These are phyloP conservation scores for Peromyscus polionotus DNA, from an alignment of 2,113 vertebrate genomes.

Conservation along the genomic window DNA sequence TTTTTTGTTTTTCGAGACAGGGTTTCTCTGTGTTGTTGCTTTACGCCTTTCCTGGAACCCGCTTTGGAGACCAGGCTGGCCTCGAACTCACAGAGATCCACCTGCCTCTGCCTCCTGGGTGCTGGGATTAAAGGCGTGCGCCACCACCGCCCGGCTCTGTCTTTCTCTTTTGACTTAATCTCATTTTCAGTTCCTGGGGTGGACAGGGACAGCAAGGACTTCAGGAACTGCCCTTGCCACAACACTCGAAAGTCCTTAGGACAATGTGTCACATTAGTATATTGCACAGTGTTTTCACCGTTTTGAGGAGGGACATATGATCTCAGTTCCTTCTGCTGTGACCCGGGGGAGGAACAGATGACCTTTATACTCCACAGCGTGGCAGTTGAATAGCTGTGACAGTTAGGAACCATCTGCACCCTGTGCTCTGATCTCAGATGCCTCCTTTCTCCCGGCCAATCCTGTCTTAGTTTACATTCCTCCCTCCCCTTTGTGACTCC, in stretches of 20 bases:
- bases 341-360: not conserved
- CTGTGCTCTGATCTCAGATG: not conserved
- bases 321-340: constrained; percentile 7
- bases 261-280: not conserved
- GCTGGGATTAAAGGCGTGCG: too few species aligned
- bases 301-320: not conserved
- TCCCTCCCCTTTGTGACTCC: not conserved
- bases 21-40: too few species aligned
- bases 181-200: constrained; percentile 4
- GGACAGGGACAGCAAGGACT: not conserved
- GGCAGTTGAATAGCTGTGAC: constrained; percentile 1
- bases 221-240: not conserved
- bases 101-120: too few species aligned
- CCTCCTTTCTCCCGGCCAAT: not conserved
- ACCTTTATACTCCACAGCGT: not conserved
- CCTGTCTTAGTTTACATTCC: not conserved
- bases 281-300: not conserved
- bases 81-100: too few species aligned
- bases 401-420: not conserved
- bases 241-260: not conserved
- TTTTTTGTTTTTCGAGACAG: not conserved
- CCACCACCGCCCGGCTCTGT: too few species aligned
- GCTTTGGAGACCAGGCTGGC: too few species aligned
- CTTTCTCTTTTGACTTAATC: not conserved
- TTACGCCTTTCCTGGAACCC: too few species aligned